Conservation (phyloP, 2,888 invertebrate species). For the Geophilus truncorum region DNA sequence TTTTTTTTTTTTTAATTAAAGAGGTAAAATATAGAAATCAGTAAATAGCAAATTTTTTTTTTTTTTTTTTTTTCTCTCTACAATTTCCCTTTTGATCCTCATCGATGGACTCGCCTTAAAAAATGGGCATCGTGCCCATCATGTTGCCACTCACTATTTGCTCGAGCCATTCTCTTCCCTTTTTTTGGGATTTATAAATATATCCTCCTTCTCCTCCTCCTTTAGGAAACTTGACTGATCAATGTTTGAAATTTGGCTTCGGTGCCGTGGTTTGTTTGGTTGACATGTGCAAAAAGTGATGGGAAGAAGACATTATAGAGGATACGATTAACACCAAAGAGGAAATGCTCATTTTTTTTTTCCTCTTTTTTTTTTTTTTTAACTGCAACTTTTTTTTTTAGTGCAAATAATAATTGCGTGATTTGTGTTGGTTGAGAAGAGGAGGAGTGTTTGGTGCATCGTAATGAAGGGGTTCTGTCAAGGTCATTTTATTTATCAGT, state of each 20-base stretch:
- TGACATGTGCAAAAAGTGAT: not conserved
- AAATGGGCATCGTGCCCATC: conserved; percentile 21
- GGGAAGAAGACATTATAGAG: conserved; percentile 16
- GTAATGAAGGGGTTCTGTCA: conserved; percentile 19
- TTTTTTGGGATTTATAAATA: conserved; percentile 12
- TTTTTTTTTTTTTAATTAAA: not conserved
- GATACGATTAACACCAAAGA: conserved; percentile 1
- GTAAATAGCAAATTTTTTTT: not conserved
- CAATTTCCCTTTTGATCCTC: not conserved
- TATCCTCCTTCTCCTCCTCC: not conserved
- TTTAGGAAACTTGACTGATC: not conserved
- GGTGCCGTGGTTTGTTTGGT: not conserved
- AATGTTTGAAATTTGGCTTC: no score
- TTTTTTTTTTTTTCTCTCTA: not conserved
- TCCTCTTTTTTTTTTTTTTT: not conserved
- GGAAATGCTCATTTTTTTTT: conserved; percentile 5
- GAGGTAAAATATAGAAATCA: not conserved
- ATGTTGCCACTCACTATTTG: conserved; percentile 23
- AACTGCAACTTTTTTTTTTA: not conserved
- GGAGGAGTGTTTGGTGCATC: conserved; percentile 9
- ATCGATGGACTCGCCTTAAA: not conserved
- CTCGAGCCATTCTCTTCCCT: not conserved
- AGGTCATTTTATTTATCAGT: not conserved
- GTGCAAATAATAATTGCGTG: conserved; percentile 7
- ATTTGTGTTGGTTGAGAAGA: conserved; percentile 23